Evolutionary conservation across 2,797 vertebrate species (phyloP), one percentile per base, ranked within the genome.

Genomic region (Ctenochaetus hawaiiensis): DNA sequence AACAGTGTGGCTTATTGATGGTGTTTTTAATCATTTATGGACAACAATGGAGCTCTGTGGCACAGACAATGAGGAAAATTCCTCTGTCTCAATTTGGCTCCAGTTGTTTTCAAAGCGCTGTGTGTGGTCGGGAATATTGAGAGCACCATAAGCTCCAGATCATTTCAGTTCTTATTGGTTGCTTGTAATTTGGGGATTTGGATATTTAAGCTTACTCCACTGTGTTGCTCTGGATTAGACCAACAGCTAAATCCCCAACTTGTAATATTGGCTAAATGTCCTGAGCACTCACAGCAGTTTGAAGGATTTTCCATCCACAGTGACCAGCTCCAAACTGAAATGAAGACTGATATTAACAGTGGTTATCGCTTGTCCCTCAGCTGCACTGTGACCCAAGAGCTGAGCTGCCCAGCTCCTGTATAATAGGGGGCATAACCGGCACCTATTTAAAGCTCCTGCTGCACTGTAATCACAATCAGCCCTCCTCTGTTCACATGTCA

Each of bases 381-480:
- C 56, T 83, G 51, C 51, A 44, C 54, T 64, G n/a, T 70, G 74
- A 83, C 80, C 81, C 54, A 52, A 67, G 54, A 69, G 65, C 68
- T 43, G 51, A 75, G 60, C 72, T 45, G 44, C 59, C 45, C 51
- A 61, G 75, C 57, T 41, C n/a, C 73, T 78, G 48, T 68, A 45
- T 78, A 86, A 75, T 37, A 69, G 68, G 73, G 54, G 61, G 45
- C 76, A 70, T 81, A 87, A 81, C 70, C 86, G 82, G 81, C 85
- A 81, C 64, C 87, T 87, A 81, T 89, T 82, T 83, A 87, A 84
- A 90, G 89, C 83, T 67, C 65, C 69, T 49, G 17, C 76, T 75
- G 74, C 77, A 57, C 84, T 82, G 78, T 80, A 89, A 88, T 92
- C 86, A 87, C 88, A 83, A 87, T 86, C 91, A 87, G 68, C 72